A percentile compares a stretch with the other conserved stretches of the same genome.
Conservation (phyloP, 2,797 vertebrate genomes). For the Syndactyla subalaris region DNA sequence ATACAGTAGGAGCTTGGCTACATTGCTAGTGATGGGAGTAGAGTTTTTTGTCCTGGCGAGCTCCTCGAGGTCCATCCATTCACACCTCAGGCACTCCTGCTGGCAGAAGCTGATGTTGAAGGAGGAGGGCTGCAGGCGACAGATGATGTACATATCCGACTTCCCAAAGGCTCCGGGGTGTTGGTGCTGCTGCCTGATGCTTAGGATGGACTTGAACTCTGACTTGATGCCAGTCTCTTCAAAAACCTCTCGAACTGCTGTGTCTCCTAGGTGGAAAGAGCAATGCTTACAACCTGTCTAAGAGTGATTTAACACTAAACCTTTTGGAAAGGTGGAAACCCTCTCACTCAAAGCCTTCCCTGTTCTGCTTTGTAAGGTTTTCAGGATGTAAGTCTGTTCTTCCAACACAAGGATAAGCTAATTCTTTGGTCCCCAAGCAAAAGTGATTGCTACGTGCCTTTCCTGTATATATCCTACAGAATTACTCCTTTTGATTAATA, state of each 20-base stretch:
- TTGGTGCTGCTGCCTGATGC: conserved; percentile 91
- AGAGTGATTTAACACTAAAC: not conserved
- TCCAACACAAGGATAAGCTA: not conserved
- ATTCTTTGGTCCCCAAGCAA: not conserved
- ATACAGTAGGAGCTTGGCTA: conserved; percentile 85
- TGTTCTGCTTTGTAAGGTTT: not conserved
- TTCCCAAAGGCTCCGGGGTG: conserved; percentile 90
- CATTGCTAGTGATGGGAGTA: conserved; percentile 87
- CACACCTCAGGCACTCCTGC: conserved; percentile 89
- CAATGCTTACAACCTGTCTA: not conserved
- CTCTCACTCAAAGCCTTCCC: not conserved
- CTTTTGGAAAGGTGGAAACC: not conserved
- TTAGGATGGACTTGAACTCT: conserved; percentile 91
- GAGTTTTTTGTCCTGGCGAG: conserved; percentile 75
- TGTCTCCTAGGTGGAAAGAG: conserved; percentile 79
- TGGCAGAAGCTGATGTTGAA: conserved; percentile 88
- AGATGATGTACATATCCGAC: conserved; percentile 94
- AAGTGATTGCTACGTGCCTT: not conserved
- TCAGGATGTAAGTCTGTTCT: not conserved
- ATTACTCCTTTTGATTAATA: not conserved
- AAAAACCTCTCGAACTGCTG: conserved; percentile 91
- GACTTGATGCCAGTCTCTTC: conserved; percentile 94
- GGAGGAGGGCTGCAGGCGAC: conserved; percentile 86
- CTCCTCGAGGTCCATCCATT: conserved; percentile 87
- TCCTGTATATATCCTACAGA: not conserved